A percentile compares a stretch with the other conserved stretches of the same genome.
phyloP scores from a whole-genome alignment of 2,888 invertebrate species.

The Apoda limacodes region DNA sequence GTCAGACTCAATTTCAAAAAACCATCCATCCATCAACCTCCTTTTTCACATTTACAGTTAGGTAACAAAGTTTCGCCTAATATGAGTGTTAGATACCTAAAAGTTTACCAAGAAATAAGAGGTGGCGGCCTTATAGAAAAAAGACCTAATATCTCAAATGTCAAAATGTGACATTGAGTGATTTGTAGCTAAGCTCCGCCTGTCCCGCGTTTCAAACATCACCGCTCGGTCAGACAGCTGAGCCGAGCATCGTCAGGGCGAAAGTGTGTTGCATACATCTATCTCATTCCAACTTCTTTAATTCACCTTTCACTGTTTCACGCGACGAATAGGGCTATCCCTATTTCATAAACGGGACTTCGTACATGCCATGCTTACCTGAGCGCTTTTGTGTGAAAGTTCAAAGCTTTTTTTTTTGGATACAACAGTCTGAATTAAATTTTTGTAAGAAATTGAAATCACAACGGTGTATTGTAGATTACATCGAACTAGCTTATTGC shows the following conservation, averaged over 20 bases:
- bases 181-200: conserved; percentile 72
- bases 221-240: conserved; percentile 67
- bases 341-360: conserved; percentile 60
- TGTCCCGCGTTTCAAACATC: conserved; percentile 72
- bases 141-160: conserved; percentile 72
- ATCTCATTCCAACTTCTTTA: conserved; percentile 41
- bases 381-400: conserved; percentile 68
- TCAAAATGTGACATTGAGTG: conserved; percentile 72
- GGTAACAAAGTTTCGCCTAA: too few relatives aligned
- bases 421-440: too few relatives aligned
- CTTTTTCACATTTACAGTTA: conserved; percentile 3
- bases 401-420: conserved; percentile 53
- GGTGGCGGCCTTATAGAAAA: conserved; percentile 66
- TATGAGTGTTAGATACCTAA: conserved; percentile 24
- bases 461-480: too few relatives aligned
- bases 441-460: too few relatives aligned
- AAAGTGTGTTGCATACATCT: conserved; percentile 47
- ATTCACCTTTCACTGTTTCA: conserved; percentile 39
- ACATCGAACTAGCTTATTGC: too few relatives aligned
- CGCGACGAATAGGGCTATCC: conserved; percentile 46
- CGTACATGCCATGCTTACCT: conserved; percentile 60
- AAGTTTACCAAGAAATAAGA: conserved; percentile 43
- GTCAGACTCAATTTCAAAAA: conserved; percentile 10
- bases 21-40: conserved; percentile 9
- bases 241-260: conserved; percentile 60